Conservation (phyloP, 1,140 invertebrate species). For the Psilanteris sp. region DNA sequence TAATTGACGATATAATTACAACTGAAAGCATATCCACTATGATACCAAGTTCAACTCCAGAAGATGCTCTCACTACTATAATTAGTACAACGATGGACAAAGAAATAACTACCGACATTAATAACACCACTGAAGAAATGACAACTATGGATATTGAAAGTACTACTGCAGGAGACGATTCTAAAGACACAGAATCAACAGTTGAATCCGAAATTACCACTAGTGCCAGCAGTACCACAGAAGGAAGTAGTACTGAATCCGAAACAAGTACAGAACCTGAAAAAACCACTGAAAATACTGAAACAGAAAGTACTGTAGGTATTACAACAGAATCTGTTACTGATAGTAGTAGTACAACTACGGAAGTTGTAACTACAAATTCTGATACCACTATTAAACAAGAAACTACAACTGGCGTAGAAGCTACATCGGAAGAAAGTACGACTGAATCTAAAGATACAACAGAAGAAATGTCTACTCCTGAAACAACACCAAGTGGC, state of each 20-base stretch:
- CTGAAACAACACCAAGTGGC: conserved; percentile 30
- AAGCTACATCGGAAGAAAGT: conserved; percentile 15
- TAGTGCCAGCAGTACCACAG: conserved; percentile 24
- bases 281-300: too few relatives aligned
- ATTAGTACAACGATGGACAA: conserved; percentile 44
- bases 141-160: neutral
- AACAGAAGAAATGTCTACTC: conserved; percentile 9
- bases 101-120: conserved; percentile 53
- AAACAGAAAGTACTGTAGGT: neutral
- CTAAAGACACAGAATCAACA: conserved; percentile 6
- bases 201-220: conserved; percentile 39
- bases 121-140: neutral
- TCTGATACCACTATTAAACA: too few relatives aligned
- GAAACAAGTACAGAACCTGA: too few relatives aligned
- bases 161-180: conserved; percentile 45
- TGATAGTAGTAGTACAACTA: neutral
- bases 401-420: conserved; percentile 4
- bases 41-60: too few relatives aligned
- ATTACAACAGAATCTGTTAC: too few relatives aligned
- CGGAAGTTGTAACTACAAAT: too few relatives aligned
- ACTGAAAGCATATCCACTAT: too few relatives aligned
- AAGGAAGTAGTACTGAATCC: conserved; percentile 14
- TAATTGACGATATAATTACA: conserved; percentile 32
- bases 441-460: conserved; percentile 59
- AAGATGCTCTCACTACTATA: conserved; percentile 4